These are phyloP conservation scores for Acanthiza pusilla DNA, from an alignment of 2,797 vertebrate species.

Conservation along the genomic window DNA sequence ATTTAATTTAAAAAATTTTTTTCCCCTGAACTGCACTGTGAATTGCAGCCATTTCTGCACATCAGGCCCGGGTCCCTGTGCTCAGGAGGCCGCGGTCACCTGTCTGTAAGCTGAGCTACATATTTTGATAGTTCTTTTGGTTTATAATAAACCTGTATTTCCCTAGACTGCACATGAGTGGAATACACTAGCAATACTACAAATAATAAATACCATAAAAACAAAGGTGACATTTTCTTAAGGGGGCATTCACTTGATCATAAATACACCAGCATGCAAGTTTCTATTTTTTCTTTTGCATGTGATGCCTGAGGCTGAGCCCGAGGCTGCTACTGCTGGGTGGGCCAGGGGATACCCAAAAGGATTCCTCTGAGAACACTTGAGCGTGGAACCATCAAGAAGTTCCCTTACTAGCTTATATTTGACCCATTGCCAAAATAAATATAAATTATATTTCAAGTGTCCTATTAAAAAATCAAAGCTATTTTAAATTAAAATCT, in stretches of 20 bases:
- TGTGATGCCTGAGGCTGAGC: background rate
- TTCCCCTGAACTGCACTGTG: background rate
- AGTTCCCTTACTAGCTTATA: background rate
- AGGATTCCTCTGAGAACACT: background rate
- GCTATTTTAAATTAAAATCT: background rate
- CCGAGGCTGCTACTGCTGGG: background rate
- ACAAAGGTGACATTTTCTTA: background rate
- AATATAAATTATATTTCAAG: background rate
- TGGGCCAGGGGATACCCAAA: background rate
- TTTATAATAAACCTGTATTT: background rate
- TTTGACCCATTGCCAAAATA: background rate
- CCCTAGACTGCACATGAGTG: background rate
- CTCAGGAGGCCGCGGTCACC: background rate
- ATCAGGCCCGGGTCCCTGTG: background rate
- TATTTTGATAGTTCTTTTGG: background rate
- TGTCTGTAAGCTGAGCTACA: background rate
- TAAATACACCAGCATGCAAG: background rate
- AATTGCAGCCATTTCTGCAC: background rate
- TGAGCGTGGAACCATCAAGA: background rate
- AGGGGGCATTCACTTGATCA: background rate
- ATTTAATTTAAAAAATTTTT: background rate
- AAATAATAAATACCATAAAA: background rate
- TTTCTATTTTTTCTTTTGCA: background rate
- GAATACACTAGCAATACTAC: background rate
- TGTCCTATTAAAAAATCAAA: background rate